These are phyloP conservation scores for Heliangelus exortis DNA, from an alignment of 2,797 vertebrate genomes.

Conservation along the genomic window DNA sequence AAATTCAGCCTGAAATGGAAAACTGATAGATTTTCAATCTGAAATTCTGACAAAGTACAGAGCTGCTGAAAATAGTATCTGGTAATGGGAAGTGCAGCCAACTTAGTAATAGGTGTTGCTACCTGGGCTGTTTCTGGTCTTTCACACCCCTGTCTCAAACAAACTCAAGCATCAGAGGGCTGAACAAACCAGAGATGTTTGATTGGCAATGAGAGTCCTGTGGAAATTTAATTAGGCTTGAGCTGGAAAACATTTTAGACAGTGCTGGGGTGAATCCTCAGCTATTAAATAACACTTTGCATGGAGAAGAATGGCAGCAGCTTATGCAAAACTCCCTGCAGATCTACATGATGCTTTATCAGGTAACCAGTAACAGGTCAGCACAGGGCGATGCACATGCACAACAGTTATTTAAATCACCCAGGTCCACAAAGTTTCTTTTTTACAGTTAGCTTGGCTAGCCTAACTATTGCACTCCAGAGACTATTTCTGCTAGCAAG, in stretches of 20 bases:
- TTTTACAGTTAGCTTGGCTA: background rate
- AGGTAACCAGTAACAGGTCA: background rate
- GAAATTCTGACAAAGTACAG: background rate
- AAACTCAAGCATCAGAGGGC: background rate
- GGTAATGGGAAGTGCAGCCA: background rate
- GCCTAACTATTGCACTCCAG: background rate
- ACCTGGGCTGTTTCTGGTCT: background rate
- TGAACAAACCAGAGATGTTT: background rate
- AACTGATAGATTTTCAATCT: background rate
- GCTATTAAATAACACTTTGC: background rate
- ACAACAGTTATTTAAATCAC: background rate
- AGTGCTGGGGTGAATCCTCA: background rate
- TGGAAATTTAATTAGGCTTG: background rate
- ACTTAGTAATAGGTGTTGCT: background rate
- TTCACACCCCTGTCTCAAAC: background rate
- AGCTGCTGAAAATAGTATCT: background rate
- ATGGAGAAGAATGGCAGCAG: background rate
- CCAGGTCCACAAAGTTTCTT: background rate
- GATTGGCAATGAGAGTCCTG: background rate
- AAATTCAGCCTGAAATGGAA: background rate
- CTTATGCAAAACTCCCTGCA: background rate
- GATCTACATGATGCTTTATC: background rate
- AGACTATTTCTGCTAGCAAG: background rate
- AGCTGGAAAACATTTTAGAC: background rate
- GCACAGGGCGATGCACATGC: rapidly evolving